Evolutionary conservation across 2,113 vertebrate genomes (phyloP).

Genomic region (Perccottus glenii): DNA sequence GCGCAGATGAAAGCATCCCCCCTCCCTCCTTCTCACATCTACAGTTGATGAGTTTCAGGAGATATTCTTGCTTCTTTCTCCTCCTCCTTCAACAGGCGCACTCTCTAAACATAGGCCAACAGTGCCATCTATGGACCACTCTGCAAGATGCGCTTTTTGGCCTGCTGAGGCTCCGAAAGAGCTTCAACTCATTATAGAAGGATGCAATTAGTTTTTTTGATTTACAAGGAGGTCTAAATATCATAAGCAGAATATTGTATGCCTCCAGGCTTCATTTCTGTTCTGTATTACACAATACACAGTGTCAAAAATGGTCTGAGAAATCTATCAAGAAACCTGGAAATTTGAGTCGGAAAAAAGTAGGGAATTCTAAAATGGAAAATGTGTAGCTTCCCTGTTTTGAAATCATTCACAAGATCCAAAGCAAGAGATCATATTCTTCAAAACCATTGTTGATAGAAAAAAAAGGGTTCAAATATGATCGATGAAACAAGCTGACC

Average conservation of each 20-base stretch:
- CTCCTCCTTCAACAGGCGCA: constrained; percentile 13
- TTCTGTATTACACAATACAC: no score
- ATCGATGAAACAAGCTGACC: constrained; percentile 56
- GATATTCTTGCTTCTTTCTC: constrained; percentile 47
- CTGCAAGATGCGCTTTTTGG: constrained; percentile 18
- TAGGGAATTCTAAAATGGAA: not conserved
- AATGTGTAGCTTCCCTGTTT: constrained; percentile 16
- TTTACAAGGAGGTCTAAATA: no score
- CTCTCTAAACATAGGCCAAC: constrained; percentile 74
- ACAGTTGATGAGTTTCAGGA: constrained; percentile 70
- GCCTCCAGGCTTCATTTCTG: no score
- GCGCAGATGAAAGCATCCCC: constrained; percentile 71
- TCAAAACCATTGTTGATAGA: constrained; percentile 70
- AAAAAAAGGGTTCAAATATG: constrained; percentile 55
- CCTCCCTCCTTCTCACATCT: constrained; percentile 42
- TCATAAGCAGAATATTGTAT: no score
- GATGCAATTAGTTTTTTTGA: no score
- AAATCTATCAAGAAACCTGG: not conserved
- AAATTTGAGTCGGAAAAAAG: not conserved
- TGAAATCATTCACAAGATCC: constrained; percentile 64
- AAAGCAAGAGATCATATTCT: constrained; percentile 78
- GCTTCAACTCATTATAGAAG: no score
- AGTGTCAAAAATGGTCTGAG: not conserved
- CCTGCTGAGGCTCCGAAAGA: constrained; percentile 7
- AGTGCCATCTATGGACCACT: constrained; percentile 81